These are phyloP conservation scores for Cistogaster globosa DNA, from an alignment of 2,888 invertebrate species.

Conservation along the genomic window DNA sequence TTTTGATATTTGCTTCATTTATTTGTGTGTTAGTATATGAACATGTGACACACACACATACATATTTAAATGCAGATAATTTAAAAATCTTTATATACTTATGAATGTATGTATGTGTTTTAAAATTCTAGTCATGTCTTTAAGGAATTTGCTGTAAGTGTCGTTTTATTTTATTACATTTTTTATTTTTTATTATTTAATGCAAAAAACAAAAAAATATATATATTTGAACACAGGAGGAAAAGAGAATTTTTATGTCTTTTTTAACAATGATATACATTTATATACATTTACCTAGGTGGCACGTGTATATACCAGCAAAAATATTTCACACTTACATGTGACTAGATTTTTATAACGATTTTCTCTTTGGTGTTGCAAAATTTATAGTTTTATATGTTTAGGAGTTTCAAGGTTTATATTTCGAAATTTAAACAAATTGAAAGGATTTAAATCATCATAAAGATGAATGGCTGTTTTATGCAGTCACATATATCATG, in stretches of 20 bases:
- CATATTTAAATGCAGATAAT: not conserved
- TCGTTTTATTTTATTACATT: constrained; percentile 18
- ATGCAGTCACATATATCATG: too few species aligned
- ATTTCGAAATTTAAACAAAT: constrained; percentile 44
- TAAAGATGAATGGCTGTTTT: not conserved
- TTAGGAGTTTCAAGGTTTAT: constrained; percentile 21
- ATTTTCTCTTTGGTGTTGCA: not conserved
- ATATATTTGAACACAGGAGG: constrained; percentile 18
- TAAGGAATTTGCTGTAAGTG: constrained; percentile 45
- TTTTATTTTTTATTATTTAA: not conserved
- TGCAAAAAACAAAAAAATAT: not conserved
- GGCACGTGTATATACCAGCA: not conserved
- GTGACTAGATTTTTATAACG: constrained; percentile 31
- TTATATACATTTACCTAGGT: not conserved
- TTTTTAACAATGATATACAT: not conserved
- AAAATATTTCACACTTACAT: constrained; percentile 47
- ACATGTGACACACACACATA: too few species aligned
- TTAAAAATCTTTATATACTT: not conserved
- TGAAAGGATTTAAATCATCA: constrained; percentile 9
- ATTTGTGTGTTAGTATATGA: too few species aligned
- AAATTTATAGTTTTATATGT: not conserved
- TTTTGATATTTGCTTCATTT: constrained; percentile 34
- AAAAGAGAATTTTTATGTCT: constrained; percentile 20
- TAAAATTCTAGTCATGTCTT: constrained; percentile 37
- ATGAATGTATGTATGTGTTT: not conserved